phyloP scores from a whole-genome alignment of 2,113 vertebrate species.

The Nannospalax galili region DNA sequence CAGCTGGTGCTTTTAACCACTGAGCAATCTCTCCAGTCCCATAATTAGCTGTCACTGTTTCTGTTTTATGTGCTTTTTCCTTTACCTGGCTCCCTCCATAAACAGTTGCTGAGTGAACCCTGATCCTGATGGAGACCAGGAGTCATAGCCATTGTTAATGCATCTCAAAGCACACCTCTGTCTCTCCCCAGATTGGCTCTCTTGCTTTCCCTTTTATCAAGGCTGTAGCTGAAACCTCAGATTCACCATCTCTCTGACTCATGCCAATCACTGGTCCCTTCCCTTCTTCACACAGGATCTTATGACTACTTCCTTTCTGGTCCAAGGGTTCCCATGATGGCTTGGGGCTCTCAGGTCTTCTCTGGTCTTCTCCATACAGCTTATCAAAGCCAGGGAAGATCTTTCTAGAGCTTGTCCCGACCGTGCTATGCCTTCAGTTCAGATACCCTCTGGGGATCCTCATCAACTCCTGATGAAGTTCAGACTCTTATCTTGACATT shows the following conservation, averaged over 20 bases:
- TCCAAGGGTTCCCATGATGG: neutral
- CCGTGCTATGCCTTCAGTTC: neutral
- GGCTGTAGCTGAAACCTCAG: neutral
- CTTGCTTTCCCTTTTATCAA: neutral
- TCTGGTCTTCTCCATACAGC: neutral
- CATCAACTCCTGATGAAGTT: neutral
- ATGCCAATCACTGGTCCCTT: neutral
- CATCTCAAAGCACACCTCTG: neutral
- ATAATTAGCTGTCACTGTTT: no score
- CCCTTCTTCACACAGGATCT: neutral
- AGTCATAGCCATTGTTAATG: neutral
- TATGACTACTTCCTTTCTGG: neutral
- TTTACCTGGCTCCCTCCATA: neutral
- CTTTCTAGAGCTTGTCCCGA: neutral
- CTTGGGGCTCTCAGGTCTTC: neutral
- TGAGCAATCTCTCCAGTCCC: no score
- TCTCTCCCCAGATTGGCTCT: neutral
- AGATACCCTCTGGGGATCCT: neutral
- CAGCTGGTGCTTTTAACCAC: no score
- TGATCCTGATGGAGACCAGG: neutral
- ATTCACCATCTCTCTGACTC: neutral
- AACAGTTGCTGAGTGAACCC: neutral
- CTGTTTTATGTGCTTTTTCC: neutral
- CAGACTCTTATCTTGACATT: neutral
- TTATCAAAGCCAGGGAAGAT: neutral